Base-by-base conservation (phyloP, 2,888 invertebrate genomes). In the Caenorhabditis sp. region DNA sequence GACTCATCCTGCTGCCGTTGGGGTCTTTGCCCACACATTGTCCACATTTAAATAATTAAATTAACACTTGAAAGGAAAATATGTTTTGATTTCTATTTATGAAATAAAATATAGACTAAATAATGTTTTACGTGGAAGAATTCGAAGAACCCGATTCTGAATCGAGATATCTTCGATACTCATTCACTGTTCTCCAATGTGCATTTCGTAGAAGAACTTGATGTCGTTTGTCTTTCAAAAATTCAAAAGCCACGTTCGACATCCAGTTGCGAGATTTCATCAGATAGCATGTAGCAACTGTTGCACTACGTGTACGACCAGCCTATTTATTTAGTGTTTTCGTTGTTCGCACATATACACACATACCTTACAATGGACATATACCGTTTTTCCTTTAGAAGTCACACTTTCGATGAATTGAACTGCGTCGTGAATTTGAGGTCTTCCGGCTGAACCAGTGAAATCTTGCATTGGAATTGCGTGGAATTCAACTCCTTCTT, bases 281-380 rank as follows among this genome's bases (percentile, higher is more conserved):
- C 50, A 99, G 91, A 89, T 99, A 99, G 89, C 97, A 97, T 5
- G 95, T 96, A 43, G 97, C 97, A 64, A 99, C 91, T 0, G 97
- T 97, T 19, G 97, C 96, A 90, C 97, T 97, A 64, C 99, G 91
- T 43, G 97, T 97, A 82, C 99, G 90, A 0, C 99, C 99, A 23
- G 99, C 99, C 90, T 97, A 62, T 27, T 76, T 69, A 53, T 1
- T 3, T 27, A 92, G 23, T 58, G 5, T 51, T 3, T 3, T 21
- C 8, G 8, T 17, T 27, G 53, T 51, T 21, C 1, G 14, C 31
- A n/a, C 8, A 17, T 27, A 31, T 53, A 19, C 8, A 31, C 49
- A 27, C 53, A n/a, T n/a, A 79, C 97, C 90, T 97, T 99, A 87
- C 97, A 99, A 89, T 99, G 99, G 0, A 99, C 95, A 89, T 99